Percentiles rank a stretch among this genome's conserved stretches.
These are phyloP conservation scores for Noctua pronuba DNA, from an alignment of 2,888 invertebrate species.

Conservation along the genomic window DNA sequence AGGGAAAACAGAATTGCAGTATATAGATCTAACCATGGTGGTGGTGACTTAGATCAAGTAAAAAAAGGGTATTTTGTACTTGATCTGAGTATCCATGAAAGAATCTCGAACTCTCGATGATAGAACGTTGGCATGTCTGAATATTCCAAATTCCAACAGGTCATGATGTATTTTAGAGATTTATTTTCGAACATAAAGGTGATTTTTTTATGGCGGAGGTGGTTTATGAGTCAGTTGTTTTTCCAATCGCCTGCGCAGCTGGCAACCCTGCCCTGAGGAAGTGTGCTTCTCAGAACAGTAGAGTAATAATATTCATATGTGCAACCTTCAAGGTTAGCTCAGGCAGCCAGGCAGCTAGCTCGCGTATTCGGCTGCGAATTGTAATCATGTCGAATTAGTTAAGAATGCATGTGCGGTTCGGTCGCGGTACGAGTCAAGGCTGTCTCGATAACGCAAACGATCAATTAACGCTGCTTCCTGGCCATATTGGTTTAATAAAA, in stretches of 20 bases:
- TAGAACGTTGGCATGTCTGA: constrained; percentile 15
- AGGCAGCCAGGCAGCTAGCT: constrained; percentile 9
- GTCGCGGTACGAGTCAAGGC: constrained; percentile 61
- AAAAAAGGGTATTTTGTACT: too few species aligned
- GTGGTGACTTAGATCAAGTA: too few species aligned
- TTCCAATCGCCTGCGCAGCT: constrained; percentile 34
- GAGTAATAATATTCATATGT: constrained; percentile 55
- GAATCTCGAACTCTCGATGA: background rate
- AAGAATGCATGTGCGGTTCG: constrained; percentile 57
- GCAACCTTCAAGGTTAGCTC: constrained; percentile 52
- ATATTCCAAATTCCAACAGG: constrained; percentile 45
- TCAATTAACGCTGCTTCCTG: constrained; percentile 60
- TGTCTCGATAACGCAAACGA: constrained; percentile 61
- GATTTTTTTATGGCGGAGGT: constrained; percentile 41
- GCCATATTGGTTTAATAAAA: constrained; percentile 53
- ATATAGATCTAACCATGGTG: background rate
- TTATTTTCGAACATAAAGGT: constrained; percentile 47
- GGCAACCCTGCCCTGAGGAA: constrained; percentile 52
- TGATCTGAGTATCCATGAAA: background rate
- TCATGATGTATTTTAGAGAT: constrained; percentile 36
- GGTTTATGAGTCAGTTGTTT: constrained; percentile 60
- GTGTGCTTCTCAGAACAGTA: constrained; percentile 60
- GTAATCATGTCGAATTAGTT: constrained; percentile 57
- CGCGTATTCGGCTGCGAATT: constrained; percentile 53
- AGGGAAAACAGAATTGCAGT: background rate